phyloP scores from a whole-genome alignment of 2,888 invertebrate genomes.

The Amblyjoppa proteus region DNA sequence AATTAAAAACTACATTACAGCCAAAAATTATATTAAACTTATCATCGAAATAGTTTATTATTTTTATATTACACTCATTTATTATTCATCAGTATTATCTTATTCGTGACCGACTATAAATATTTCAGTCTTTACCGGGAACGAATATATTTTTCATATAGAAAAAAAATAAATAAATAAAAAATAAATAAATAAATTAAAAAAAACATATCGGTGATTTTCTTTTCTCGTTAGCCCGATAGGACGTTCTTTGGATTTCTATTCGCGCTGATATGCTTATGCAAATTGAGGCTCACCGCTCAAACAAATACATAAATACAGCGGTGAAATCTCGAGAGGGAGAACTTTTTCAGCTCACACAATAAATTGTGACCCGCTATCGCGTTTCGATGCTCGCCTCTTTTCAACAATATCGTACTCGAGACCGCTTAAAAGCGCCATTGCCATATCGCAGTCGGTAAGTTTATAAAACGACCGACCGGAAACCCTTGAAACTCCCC shows the following conservation, averaged over 20 bases:
- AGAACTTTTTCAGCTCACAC: not conserved
- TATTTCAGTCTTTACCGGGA: too few species aligned
- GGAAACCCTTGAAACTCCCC: not conserved
- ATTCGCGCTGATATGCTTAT: slow-evolving; percentile 14
- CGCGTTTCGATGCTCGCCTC: slow-evolving; percentile 27
- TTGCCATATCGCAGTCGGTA: not conserved
- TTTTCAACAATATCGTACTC: slow-evolving; percentile 19
- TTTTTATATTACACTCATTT: too few species aligned
- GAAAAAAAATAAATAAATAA: too few species aligned
- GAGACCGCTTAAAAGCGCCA: not conserved
- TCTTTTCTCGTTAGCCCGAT: slow-evolving; percentile 2
- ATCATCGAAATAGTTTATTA: too few species aligned
- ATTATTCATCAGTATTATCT: too few species aligned
- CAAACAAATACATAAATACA: slow-evolving; percentile 36
- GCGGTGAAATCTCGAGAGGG: slow-evolving; percentile 7
- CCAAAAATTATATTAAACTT: too few species aligned
- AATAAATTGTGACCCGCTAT: slow-evolving; percentile 21
- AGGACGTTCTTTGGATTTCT: not conserved
- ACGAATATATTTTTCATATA: too few species aligned
- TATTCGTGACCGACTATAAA: too few species aligned
- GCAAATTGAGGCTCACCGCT: not conserved
- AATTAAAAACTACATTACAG: too few species aligned
- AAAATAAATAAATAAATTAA: not conserved
- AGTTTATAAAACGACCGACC: slow-evolving; percentile 11
- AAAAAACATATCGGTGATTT: not conserved